A percentile compares a stretch with the other conserved stretches of the same genome.
Evolutionary conservation across 2,888 invertebrate species (phyloP).

Genomic region (Clanis bilineata): DNA sequence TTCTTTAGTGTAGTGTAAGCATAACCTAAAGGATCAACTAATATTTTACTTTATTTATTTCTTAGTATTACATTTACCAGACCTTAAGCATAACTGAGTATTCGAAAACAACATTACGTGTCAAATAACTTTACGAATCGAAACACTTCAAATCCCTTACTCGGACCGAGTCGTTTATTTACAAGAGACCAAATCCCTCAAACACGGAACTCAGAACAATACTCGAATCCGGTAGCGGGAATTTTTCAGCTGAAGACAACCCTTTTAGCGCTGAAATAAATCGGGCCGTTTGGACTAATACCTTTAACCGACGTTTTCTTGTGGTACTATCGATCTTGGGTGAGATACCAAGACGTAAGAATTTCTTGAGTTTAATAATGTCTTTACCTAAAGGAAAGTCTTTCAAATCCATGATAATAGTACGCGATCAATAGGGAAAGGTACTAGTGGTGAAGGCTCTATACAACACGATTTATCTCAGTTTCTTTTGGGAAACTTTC

Average conservation of each 20-base stretch:
- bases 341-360: too few species aligned
- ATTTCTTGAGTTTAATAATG: too few species aligned
- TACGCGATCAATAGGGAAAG: too few species aligned
- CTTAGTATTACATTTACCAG: not conserved
- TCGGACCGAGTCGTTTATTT: not conserved
- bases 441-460: too few species aligned
- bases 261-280: constrained; percentile 1
- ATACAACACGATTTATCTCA: too few species aligned
- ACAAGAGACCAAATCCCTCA: not conserved
- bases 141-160: not conserved
- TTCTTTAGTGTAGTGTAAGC: too few species aligned
- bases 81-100: not conserved
- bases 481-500: too few species aligned
- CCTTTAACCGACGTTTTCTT: not conserved
- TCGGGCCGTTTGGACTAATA: not conserved
- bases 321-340: not conserved
- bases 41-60: too few species aligned
- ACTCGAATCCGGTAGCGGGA: not conserved
- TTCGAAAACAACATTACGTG: not conserved
- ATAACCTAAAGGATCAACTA: too few species aligned
- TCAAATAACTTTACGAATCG: not conserved
- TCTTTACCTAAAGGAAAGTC: too few species aligned
- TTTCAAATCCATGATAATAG: too few species aligned
- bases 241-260: constrained; percentile 10
- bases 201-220: not conserved